Evolutionary conservation across 2,888 invertebrate species (phyloP).

Genomic region (Drosophila suboccidentalis): DNA sequence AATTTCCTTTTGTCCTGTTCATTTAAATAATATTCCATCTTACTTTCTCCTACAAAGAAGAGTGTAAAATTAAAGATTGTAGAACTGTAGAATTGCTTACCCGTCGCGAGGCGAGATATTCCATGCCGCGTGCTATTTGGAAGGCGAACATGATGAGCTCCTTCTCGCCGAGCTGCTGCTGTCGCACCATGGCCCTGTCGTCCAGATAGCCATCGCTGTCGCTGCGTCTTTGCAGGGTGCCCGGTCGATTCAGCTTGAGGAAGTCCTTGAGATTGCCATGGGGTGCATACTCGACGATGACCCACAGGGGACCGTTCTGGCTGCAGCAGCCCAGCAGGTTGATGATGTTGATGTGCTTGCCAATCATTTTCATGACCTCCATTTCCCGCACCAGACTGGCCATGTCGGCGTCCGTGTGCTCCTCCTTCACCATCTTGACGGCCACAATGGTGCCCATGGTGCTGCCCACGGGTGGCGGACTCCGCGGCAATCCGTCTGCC

Average conservation of each 20-base stretch:
- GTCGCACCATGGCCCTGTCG: constrained; percentile 50
- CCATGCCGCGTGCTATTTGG: constrained; percentile 99
- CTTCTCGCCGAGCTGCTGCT: constrained; percentile 90
- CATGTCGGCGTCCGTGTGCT: constrained; percentile 98
- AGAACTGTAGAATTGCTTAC: constrained; percentile 47
- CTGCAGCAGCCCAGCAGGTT: constrained; percentile 98
- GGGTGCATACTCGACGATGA: constrained; percentile 95
- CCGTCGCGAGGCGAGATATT: constrained; percentile 97
- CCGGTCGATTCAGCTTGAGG: constrained; percentile 90
- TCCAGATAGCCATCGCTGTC: constrained; percentile 77
- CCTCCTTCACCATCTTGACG: constrained; percentile 99
- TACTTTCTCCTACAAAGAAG: neutral
- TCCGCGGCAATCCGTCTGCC: constrained; percentile 87
- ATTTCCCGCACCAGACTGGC: constrained; percentile 98
- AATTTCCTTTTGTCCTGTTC: neutral
- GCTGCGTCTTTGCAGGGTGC: constrained; percentile 67
- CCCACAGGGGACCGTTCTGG: constrained; percentile 95
- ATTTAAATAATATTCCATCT: neutral
- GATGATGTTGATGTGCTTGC: constrained; percentile 98
- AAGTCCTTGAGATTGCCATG: constrained; percentile 98
- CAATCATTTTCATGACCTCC: constrained; percentile 99
- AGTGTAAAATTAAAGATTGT: neutral
- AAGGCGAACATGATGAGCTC: constrained; percentile 98
- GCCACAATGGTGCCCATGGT: constrained; percentile 91
- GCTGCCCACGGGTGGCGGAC: constrained; percentile 42